phyloP scores from a whole-genome alignment of 2,113 vertebrate species.

The Cavia aperea region DNA sequence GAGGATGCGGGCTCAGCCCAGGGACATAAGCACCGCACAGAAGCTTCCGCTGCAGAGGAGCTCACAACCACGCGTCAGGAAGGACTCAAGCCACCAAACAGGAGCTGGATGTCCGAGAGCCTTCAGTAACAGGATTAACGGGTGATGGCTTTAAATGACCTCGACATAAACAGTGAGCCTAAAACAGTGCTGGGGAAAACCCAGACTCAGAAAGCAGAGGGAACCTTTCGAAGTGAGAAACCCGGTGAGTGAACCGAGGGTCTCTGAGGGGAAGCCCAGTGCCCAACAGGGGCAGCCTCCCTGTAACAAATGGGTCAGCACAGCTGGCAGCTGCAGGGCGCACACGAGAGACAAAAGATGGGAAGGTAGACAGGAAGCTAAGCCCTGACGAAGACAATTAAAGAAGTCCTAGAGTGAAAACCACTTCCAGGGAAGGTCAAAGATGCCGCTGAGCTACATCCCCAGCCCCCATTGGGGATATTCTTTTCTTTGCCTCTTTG shows the following conservation, averaged over 20 bases:
- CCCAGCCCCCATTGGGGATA: too few species aligned
- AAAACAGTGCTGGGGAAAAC: too few species aligned
- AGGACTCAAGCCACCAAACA: neutral
- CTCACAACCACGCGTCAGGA: neutral
- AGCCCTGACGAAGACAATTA: neutral
- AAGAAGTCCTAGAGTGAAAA: neutral
- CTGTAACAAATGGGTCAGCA: rapidly evolving
- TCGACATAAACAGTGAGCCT: too few species aligned
- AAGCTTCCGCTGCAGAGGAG: neutral
- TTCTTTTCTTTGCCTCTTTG: neutral
- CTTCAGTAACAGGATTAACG: neutral
- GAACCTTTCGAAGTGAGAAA: neutral
- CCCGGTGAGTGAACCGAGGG: neutral
- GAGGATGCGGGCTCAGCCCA: neutral
- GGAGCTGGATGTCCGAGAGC: neutral
- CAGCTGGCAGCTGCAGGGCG: neutral
- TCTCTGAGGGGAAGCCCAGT: rapidly evolving
- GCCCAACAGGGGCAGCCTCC: rapidly evolving
- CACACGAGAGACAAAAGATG: neutral
- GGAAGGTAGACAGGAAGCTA: neutral
- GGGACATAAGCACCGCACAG: neutral
- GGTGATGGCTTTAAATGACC: neutral
- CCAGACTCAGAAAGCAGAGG: neutral
- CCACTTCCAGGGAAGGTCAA: neutral
- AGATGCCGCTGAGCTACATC: too few species aligned